phyloP scores from a whole-genome alignment of 2,797 vertebrate genomes.

The Zalophus californianus region DNA sequence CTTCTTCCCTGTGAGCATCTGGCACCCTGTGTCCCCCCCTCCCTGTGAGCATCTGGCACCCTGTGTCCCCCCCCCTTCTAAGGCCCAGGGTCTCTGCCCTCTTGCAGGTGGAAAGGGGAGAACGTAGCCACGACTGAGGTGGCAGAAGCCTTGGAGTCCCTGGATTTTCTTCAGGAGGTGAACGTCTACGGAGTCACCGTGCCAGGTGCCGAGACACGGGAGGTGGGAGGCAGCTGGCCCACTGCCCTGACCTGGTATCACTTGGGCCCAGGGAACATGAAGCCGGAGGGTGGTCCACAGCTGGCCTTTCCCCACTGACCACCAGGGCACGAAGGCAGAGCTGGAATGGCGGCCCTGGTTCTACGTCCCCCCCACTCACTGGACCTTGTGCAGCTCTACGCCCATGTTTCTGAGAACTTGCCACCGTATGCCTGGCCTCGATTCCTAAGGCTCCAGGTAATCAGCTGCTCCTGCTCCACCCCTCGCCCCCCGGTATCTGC shows the following conservation, averaged over 20 bases:
- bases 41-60: not conserved
- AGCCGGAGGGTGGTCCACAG: not conserved
- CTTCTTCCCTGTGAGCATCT: not conserved
- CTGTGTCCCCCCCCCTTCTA: not conserved
- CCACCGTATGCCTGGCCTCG: slow-evolving; percentile 92
- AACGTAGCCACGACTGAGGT: slow-evolving; percentile 95
- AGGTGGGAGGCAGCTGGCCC: not conserved
- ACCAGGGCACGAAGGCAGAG: slow-evolving; percentile 92
- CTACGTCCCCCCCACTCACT: slow-evolving; percentile 86
- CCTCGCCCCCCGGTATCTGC: fast-evolving
- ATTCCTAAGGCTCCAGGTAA: slow-evolving; percentile 94
- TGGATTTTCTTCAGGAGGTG: slow-evolving; percentile 92
- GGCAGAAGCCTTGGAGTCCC: slow-evolving; percentile 88
- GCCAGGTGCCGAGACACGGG: slow-evolving; percentile 87
- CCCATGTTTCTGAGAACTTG: slow-evolving; percentile 87
- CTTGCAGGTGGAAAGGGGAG: slow-evolving; percentile 95
- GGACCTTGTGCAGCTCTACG: slow-evolving; percentile 87
- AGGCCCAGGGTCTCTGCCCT: not conserved
- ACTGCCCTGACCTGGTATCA: not conserved
- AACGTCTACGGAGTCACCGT: slow-evolving; percentile 93
- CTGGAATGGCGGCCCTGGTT: slow-evolving; percentile 93
- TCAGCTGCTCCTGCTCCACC: fast-evolving
- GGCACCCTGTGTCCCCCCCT: not conserved
- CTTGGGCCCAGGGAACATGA: not conserved
- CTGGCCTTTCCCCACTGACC: not conserved